Conservation (phyloP, 1,140 invertebrate species). For the Nasonia vitripennis region DNA sequence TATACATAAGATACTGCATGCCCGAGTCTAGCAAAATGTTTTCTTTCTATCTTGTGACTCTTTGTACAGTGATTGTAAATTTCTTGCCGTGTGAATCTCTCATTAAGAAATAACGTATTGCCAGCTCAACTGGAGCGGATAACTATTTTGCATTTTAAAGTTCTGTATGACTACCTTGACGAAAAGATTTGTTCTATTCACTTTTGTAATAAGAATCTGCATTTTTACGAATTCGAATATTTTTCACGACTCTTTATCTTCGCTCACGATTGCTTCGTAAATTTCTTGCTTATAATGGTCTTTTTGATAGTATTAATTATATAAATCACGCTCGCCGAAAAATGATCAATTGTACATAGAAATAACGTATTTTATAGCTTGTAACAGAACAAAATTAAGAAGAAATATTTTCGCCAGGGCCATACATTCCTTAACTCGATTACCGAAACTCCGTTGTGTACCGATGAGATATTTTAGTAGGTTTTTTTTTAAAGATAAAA, state of each 20-base stretch:
- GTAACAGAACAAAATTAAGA: neutral
- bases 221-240: neutral
- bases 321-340: neutral
- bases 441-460: slow-evolving; percentile 18
- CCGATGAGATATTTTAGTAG: slow-evolving; percentile 20
- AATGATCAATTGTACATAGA: neutral
- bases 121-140: neutral
- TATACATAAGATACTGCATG: slow-evolving; percentile 13
- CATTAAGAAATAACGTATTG: slow-evolving; percentile 35
- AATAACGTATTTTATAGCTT: neutral
- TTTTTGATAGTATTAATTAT: neutral
- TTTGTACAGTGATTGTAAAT: slow-evolving; percentile 38
- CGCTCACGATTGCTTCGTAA: neutral
- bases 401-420: slow-evolving; percentile 20
- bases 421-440: slow-evolving; percentile 30
- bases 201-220: neutral
- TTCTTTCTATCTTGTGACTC: slow-evolving; percentile 6
- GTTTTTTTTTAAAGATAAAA: neutral
- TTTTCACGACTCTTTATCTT: neutral
- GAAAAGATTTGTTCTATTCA: slow-evolving; percentile 11
- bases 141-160: slow-evolving; percentile 29
- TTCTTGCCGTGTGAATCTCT: slow-evolving; percentile 48
- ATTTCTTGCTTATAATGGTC: neutral
- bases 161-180: neutral
- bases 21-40: neutral